These are phyloP conservation scores for Nymphicus hollandicus DNA, from an alignment of 2,113 vertebrate genomes.

Conservation along the genomic window DNA sequence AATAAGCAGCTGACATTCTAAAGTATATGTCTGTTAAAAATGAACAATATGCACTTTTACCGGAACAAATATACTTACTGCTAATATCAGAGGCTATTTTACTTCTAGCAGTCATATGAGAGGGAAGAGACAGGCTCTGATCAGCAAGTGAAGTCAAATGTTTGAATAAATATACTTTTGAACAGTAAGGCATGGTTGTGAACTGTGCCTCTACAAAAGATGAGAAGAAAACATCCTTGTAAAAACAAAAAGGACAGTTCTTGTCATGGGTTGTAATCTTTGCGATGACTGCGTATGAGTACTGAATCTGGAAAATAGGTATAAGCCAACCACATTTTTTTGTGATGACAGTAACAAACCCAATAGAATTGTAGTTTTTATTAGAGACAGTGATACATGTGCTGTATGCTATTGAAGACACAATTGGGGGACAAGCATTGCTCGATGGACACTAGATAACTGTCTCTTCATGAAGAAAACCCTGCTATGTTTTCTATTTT, in stretches of 20 bases:
- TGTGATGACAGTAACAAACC: neutral
- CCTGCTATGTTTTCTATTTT: neutral
- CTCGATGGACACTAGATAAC: neutral
- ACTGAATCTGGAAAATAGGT: neutral
- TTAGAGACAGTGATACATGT: neutral
- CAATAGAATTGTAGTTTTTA: neutral
- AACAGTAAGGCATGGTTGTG: neutral
- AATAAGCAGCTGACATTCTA: neutral
- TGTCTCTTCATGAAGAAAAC: fast-evolving
- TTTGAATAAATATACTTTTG: neutral
- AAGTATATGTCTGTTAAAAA: neutral
- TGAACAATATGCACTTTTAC: neutral
- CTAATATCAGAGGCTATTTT: neutral
- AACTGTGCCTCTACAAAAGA: neutral
- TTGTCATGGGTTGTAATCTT: neutral
- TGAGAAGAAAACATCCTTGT: neutral
- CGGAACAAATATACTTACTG: neutral
- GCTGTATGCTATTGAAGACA: neutral
- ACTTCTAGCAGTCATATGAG: neutral
- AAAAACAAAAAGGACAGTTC: neutral
- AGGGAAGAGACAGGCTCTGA: neutral
- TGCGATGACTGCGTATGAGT: neutral
- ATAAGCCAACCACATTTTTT: fast-evolving
- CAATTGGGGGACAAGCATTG: neutral
- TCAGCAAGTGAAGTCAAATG: neutral